Evolutionary conservation across 2,113 vertebrate genomes (phyloP).

Genomic region (Copsychus sechellarum): DNA sequence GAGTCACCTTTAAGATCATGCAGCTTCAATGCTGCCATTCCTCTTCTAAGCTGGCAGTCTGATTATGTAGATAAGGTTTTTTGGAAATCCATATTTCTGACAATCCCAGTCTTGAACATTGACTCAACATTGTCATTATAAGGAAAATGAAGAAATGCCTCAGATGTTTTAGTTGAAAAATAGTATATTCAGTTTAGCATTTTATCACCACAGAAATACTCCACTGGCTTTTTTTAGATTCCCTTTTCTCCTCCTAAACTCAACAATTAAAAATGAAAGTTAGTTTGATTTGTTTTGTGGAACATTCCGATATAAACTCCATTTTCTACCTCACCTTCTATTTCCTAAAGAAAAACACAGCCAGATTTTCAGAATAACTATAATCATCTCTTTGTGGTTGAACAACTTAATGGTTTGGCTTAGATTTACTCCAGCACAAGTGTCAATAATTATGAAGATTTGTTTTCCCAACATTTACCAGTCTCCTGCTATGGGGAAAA

Average conservation of each 20-base stretch:
- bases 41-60: background rate
- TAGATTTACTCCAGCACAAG: constrained; percentile 26
- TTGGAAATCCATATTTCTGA: background rate
- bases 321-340: background rate
- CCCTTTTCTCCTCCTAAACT: background rate
- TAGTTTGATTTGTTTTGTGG: background rate
- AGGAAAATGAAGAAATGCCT: background rate
- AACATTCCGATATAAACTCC: background rate
- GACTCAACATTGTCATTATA: background rate
- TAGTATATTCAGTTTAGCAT: background rate
- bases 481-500: background rate
- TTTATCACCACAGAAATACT: background rate
- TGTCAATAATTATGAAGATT: constrained; percentile 43
- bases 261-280: background rate
- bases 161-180: background rate
- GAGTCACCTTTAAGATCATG: background rate
- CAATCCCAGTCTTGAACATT: background rate
- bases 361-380: constrained; percentile 19
- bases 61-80: background rate
- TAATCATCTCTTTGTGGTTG: constrained; percentile 2
- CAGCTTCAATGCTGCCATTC: background rate
- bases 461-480: constrained; percentile 23
- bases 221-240: background rate
- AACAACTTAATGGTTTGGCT: constrained; percentile 18
- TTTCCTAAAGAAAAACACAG: background rate